Evolutionary conservation across 2,797 vertebrate genomes (phyloP), one percentile per base, ranked within the genome.

Genomic region (Rhinophrynus dorsalis): DNA sequence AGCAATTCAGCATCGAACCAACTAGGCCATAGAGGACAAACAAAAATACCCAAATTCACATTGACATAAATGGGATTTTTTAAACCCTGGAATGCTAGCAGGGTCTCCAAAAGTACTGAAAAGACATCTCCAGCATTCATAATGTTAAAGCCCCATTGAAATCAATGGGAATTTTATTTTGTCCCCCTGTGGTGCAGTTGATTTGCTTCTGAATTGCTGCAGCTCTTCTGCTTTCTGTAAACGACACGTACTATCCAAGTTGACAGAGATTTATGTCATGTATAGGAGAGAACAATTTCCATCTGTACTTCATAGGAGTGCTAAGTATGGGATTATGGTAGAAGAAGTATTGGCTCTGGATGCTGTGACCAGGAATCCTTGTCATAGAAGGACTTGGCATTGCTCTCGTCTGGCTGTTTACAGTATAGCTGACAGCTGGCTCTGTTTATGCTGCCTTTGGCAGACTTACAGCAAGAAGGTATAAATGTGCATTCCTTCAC

Each of bases 391-490:
- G 67, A 47, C 37, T 47, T 57, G 8, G 32, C 37, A 18, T 47
- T 51, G 32, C 12, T 30, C 29, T 18, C 2, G 15, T 47, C 50
- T 56, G 18, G 20, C 37, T 17, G 47, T 33, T 59, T 26, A 51
- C 67, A 69, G 45, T n/a, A 59, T 29, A 12, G 11, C 47, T 61
- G 58, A 62, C 67, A 62, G 56, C 45, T 51, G 37, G 48, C 58
- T 69, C 15, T 44, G 20, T 55, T 54, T 54, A 44, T 42, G 29
- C 17, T 62, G 13, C 20, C 37, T 48, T 30, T 62, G 59, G 18
- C 32, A 56, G 32, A 56, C 17, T 35, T 32, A 21, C 30, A 11
- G 37, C 57, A 48, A 56, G 10, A 29, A 56, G 50, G 38, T 35
- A 55, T 17, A 68, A 44, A n/a, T 38, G 37, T 27, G 29, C 68